Conservation (phyloP, 2,797 vertebrate species). For the Anolis apletophallus region DNA sequence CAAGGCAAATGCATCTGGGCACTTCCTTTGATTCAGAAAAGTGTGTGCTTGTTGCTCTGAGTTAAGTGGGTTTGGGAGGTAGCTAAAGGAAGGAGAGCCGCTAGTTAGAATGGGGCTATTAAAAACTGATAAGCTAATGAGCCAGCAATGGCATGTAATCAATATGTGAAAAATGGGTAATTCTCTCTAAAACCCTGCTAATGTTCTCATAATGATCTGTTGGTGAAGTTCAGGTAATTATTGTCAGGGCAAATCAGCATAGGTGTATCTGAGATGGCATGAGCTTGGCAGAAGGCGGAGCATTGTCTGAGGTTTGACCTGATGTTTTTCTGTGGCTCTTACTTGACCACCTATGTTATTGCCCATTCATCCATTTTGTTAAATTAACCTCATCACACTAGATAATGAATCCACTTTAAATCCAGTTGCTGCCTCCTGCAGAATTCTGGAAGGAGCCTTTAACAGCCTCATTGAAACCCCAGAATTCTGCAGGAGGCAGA, state of each 20-base stretch:
- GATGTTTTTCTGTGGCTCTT: neutral
- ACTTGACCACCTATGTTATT: constrained; percentile 14
- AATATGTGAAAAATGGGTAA: constrained; percentile 82
- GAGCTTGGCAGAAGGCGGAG: constrained; percentile 46
- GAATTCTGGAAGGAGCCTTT: too few relatives aligned
- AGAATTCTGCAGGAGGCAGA: too few relatives aligned
- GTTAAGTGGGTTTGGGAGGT: constrained; percentile 53
- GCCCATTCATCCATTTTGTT: constrained; percentile 44
- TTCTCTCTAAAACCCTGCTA: constrained; percentile 81
- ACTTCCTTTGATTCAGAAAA: constrained; percentile 36
- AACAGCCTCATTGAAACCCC: too few relatives aligned
- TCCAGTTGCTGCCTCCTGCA: too few relatives aligned
- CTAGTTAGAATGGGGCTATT: constrained; percentile 71
- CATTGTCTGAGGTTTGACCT: constrained; percentile 1
- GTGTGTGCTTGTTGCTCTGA: constrained; percentile 35
- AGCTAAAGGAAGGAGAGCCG: constrained; percentile 38
- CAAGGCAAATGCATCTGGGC: constrained; percentile 32
- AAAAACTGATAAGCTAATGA: constrained; percentile 78
- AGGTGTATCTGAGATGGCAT: constrained; percentile 65
- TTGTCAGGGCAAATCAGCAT: constrained; percentile 77
- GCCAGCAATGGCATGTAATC: constrained; percentile 80
- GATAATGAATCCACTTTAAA: too few relatives aligned
- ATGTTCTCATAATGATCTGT: constrained; percentile 84
- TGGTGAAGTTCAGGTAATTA: constrained; percentile 80
- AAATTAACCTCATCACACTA: constrained; percentile 29